phyloP scores from a whole-genome alignment of 2,888 invertebrate species.

The Leptopilina drosophilae region DNA sequence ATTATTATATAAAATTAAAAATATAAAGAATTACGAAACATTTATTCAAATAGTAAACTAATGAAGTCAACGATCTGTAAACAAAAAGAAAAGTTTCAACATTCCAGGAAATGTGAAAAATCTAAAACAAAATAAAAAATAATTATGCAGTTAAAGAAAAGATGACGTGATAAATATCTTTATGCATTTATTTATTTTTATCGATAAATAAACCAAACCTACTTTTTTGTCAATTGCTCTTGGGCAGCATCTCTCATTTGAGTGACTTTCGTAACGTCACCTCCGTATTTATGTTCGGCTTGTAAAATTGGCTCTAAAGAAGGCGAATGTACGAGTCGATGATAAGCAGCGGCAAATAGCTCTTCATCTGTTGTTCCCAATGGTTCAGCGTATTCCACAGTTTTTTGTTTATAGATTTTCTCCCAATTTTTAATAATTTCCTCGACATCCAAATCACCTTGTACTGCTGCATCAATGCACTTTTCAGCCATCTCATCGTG shows the following conservation, averaged over 20 bases:
- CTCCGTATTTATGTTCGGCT: constrained; percentile 91
- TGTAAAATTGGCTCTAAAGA: constrained; percentile 92
- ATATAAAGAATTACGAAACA: not conserved
- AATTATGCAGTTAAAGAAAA: too few species aligned
- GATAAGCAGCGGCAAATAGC: constrained; percentile 91
- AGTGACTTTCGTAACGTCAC: constrained; percentile 86
- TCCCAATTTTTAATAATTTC: constrained; percentile 89
- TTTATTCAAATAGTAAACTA: too few species aligned
- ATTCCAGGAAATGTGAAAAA: too few species aligned
- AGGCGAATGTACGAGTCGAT: constrained; percentile 89
- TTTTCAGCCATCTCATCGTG: constrained; percentile 83
- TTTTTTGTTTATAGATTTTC: constrained; percentile 87
- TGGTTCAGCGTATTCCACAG: constrained; percentile 89
- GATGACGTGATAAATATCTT: too few species aligned
- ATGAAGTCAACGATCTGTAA: too few species aligned
- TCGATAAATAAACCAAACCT: constrained; percentile 63
- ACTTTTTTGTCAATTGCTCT: constrained; percentile 83
- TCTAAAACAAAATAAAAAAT: too few species aligned
- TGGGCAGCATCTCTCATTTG: constrained; percentile 86
- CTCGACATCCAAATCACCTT: constrained; percentile 84
- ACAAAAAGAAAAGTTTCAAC: too few species aligned
- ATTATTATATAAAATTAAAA: not conserved
- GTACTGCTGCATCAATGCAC: constrained; percentile 81
- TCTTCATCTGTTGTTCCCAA: constrained; percentile 91
- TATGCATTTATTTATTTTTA: too few species aligned